A percentile compares a stretch with the other conserved stretches of the same genome.
Conservation (phyloP, 2,797 vertebrate genomes). For the Mus spretus region DNA sequence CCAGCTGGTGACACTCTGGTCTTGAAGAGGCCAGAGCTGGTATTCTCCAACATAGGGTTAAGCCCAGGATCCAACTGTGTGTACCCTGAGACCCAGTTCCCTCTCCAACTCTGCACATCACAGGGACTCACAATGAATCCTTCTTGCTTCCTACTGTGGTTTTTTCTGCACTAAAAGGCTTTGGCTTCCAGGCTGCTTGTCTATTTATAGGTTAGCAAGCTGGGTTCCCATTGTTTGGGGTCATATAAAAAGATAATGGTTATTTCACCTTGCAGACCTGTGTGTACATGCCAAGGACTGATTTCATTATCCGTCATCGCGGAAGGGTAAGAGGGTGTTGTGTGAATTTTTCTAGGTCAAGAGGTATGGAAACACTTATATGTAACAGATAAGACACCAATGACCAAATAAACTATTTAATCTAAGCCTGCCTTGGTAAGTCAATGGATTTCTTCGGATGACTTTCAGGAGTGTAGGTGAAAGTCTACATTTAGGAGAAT, state of each 20-base stretch:
- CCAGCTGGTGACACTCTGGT: not conserved
- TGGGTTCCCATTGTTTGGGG: not conserved
- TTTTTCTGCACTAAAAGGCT: conserved; percentile 32
- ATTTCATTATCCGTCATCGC: conserved; percentile 54
- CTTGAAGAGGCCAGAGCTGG: not conserved
- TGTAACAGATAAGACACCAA: not conserved
- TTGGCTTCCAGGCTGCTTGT: conserved; percentile 37
- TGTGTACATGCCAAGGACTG: not conserved
- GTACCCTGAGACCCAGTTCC: not conserved
- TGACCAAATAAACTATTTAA: not conserved
- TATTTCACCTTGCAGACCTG: conserved; percentile 49
- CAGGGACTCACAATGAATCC: not conserved
- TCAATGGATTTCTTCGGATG: not conserved
- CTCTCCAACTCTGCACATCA: not conserved
- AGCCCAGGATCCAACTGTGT: not conserved
- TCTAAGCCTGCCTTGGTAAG: not conserved
- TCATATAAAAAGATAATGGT: conserved; percentile 39
- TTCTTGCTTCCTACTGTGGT: not conserved
- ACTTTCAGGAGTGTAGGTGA: not conserved
- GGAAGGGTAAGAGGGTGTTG: not conserved
- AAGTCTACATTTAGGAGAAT: not conserved
- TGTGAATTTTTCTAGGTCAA: not conserved
- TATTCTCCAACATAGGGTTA: not conserved
- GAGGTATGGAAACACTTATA: not conserved
- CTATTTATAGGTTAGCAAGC: conserved; percentile 28